Evolutionary conservation across 1,140 invertebrate species (phyloP), one percentile per base, ranked within the genome.

Genomic region (Oscheius sp.): DNA sequence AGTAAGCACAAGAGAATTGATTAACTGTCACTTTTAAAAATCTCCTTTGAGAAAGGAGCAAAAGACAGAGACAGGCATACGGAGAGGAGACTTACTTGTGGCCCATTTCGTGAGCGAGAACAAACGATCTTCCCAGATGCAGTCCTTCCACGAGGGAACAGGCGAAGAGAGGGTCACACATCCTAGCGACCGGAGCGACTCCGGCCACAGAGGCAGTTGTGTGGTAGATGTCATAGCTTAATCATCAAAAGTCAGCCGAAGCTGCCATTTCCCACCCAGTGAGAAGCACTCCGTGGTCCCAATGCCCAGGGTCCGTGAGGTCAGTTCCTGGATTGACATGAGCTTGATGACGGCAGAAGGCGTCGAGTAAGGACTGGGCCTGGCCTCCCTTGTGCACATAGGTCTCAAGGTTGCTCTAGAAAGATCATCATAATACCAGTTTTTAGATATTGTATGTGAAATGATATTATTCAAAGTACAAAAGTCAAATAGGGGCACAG

Each of bases 231-330:
- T 83, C 82, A 65, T 84, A 82, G 3, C 78, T 79, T 42, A n/a
- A n/a, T n/a, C n/a, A n/a, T n/a, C n/a, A 7, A 82, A 69, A 23
- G 73, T 59, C 29, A 20, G 20, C 38, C n/a, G 38, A 42, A 10
- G n/a, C n/a, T 10, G n/a, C 7, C 38, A 42, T 42, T 7, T 10
- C n/a, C 38, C n/a, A 42, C 81, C 86, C 87, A 4, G 87, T 87
- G 2, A 88, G 77, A 75, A 88, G 79, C 34, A 88, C 84, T 13
- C 85, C 88, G 71, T 88, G 87, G 76, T 88, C 88, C 88, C 87
- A 88, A 62, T 87, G 85, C n/a, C 59, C 68, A n/a, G 78, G 75
- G 42, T 75, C 78, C 26, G 78, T 83, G 23, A 84, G 61, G 63
- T 84, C 83, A n/a, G 79, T 76, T 26, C 83, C 84, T 0, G 83